phyloP scores from a whole-genome alignment of 1,140 invertebrate species.

The Cyphomyrmex costatus region DNA sequence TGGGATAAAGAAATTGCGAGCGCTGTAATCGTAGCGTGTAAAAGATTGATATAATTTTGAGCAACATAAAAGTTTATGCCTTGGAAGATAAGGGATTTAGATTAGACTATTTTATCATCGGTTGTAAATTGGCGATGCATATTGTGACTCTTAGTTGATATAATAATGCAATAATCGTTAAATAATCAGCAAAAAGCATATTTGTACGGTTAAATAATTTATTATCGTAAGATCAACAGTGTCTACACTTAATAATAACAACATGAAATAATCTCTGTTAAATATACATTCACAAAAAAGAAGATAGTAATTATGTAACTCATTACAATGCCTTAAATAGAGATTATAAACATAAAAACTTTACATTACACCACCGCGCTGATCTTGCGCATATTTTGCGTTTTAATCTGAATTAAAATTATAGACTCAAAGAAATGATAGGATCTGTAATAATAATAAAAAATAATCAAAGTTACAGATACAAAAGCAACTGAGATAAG shows the following conservation, averaged over 20 bases:
- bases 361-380: background rate
- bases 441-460: background rate
- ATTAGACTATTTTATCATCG: slow-evolving; percentile 20
- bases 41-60: slow-evolving; percentile 44
- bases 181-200: background rate
- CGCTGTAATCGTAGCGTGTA: background rate
- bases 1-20: slow-evolving; percentile 10
- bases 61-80: slow-evolving; percentile 10
- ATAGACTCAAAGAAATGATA: too few relatives aligned
- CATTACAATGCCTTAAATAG: background rate
- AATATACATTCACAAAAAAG: background rate
- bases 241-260: slow-evolving; percentile 41
- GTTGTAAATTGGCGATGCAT: background rate
- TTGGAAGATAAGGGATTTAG: slow-evolving; percentile 12
- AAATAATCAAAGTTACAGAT: slow-evolving; percentile 10
- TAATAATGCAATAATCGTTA: slow-evolving; percentile 21
- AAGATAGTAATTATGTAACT: slow-evolving; percentile 3
- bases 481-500: background rate
- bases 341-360: slow-evolving; percentile 2
- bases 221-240: slow-evolving; percentile 65
- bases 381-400: background rate
- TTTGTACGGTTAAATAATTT: slow-evolving; percentile 69
- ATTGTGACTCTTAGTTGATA: background rate
- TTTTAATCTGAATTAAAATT: too few relatives aligned
- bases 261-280: slow-evolving; percentile 5